Evolutionary conservation across 2,113 vertebrate genomes (phyloP), one percentile per base, ranked within the genome.

Genomic region (Halichoeres trimaculatus): DNA sequence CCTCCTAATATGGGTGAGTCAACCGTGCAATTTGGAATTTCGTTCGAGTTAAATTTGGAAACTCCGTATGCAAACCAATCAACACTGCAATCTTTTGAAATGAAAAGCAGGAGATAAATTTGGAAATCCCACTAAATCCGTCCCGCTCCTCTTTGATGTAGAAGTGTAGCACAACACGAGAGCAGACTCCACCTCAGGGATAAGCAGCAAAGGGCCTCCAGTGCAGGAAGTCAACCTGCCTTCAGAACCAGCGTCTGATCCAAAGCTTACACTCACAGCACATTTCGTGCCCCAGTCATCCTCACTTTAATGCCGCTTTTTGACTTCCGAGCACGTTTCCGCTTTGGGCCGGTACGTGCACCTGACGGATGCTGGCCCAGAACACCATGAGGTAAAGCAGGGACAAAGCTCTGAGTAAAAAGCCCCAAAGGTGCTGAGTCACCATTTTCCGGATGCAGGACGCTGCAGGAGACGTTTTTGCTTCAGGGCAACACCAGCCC

Each of bases 371-470:
- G 35, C 50, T 45, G 19, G 38, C 10, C 40, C 34, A 40, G 62
- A 50, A 54, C 30, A 38, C 35, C 24, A 36, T n/a, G 48, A 68
- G 55, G 61, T 76, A 59, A 79, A 59, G 17, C 16, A 23, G 26
- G 62, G 74, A 83, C 71, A 77, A 70, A 59, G 22, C 74, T 63
- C 59, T 72, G 71, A 72, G 53, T 60, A 78, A 65, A 74, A 41
- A 60, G 51, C 66, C 47, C 40, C 16, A 70, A 43, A 79, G 79
- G 50, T 24, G 61, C 59, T 54, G 59, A 75, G 81, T 83, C 81
- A 80, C 51, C 69, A 47, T 80, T 56, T 50, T 67, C 58, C 10
- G n/a, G 63, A 70, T 20, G 69, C 48, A 73, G 10, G 10, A 60
- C 63, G 50, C 48, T 43, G 19, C 26, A 19, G 47, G 54, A 30